Conservation (phyloP, 2,797 vertebrate genomes). For the Babyrousa celebensis region DNA sequence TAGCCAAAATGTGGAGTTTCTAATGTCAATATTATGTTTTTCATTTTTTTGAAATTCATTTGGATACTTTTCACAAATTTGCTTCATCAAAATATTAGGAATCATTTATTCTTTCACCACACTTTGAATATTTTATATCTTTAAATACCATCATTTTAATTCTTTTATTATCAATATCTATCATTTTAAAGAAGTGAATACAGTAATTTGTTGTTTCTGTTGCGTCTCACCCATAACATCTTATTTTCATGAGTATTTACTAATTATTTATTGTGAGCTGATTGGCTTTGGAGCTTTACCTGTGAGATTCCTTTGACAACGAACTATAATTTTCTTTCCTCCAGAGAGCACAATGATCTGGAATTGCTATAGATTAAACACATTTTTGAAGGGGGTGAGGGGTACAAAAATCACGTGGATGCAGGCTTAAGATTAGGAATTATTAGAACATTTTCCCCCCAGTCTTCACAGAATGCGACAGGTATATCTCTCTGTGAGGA, state of each 20-base stretch:
- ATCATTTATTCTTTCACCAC: conserved; percentile 20
- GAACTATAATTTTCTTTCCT: conserved; percentile 7
- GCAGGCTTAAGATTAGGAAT: background rate
- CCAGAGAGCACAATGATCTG: background rate
- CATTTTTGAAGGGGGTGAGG: background rate
- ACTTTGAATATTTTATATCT: conserved; percentile 37
- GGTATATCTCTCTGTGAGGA: background rate
- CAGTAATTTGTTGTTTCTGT: background rate
- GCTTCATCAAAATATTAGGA: background rate
- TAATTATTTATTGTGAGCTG: background rate
- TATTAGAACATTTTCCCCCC: background rate
- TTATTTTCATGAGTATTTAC: background rate
- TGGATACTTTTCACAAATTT: conserved; percentile 39
- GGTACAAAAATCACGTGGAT: background rate
- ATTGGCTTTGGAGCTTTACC: conserved; percentile 9
- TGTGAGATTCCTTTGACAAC: conserved; percentile 19
- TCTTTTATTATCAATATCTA: conserved; percentile 21
- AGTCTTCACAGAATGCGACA: background rate
- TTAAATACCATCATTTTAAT: background rate
- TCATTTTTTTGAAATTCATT: conserved; percentile 34
- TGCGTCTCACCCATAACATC: background rate
- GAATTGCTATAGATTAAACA: conserved; percentile 33
- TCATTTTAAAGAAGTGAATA: background rate
- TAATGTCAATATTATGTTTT: conserved; percentile 15
- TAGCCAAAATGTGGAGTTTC: background rate